Percentiles rank a stretch among this genome's conserved stretches.
phyloP scores from a whole-genome alignment of 2,797 vertebrate genomes.

The Halcyon badia region DNA sequence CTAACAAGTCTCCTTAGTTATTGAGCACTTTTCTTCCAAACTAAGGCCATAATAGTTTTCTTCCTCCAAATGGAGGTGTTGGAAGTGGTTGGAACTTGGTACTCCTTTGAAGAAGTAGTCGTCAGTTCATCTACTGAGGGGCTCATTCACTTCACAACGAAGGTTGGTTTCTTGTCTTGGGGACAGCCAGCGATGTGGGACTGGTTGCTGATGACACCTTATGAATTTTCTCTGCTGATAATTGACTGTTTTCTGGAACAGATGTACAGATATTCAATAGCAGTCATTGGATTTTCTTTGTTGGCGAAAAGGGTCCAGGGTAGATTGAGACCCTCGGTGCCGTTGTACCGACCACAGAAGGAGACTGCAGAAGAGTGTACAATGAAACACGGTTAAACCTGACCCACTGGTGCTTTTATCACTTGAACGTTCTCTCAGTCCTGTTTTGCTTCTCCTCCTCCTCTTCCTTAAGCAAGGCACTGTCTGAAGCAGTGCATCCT shows the following conservation, averaged over 20 bases:
- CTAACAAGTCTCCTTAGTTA: background rate
- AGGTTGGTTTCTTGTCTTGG: background rate
- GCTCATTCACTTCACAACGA: background rate
- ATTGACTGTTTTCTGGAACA: background rate
- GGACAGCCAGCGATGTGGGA: fast-evolving
- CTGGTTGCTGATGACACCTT: background rate
- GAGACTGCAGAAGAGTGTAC: background rate
- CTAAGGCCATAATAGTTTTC: background rate
- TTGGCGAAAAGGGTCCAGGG: background rate
- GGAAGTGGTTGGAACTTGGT: background rate
- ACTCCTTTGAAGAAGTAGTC: background rate
- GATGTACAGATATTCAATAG: background rate
- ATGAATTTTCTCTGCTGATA: background rate
- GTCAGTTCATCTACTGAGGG: background rate
- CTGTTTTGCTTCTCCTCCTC: background rate
- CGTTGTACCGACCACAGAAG: fast-evolving
- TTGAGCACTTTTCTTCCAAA: background rate
- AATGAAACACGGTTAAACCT: background rate
- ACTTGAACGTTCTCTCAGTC: background rate
- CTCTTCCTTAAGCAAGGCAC: background rate
- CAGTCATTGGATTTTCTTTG: background rate
- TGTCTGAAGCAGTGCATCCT: background rate
- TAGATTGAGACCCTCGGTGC: background rate
- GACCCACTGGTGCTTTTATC: background rate
- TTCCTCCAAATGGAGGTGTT: background rate